Evolutionary conservation across 1,140 invertebrate genomes (phyloP).

Genomic region (Drosophila biarmipes): DNA sequence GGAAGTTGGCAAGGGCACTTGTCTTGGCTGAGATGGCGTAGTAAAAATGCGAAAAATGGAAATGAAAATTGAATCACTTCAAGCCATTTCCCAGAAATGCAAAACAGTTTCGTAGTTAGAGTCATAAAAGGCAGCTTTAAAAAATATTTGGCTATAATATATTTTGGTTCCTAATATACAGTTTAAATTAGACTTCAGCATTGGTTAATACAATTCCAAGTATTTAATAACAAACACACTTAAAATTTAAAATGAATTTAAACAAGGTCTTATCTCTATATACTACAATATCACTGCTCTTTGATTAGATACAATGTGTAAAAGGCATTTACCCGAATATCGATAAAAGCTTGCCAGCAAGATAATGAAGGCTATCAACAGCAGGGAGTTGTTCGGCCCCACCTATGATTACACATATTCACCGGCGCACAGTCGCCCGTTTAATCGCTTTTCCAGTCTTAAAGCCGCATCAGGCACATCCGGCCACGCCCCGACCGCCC

Average conservation of each 20-base stretch:
- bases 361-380: constrained; percentile 21
- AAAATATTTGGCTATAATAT: not conserved
- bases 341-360: no score
- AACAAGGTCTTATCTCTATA: no score
- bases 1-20: constrained; percentile 2
- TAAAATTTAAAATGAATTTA: no score
- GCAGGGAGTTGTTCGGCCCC: not conserved
- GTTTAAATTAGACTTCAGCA: no score
- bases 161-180: no score
- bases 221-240: no score
- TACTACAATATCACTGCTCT: no score
- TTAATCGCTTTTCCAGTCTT: constrained; percentile 22
- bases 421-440: not conserved
- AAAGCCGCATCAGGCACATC: constrained; percentile 5
- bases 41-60: constrained; percentile 28
- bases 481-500: constrained; percentile 3
- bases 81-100: constrained; percentile 25
- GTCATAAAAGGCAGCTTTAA: not conserved
- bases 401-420: constrained; percentile 14
- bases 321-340: not conserved
- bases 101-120: constrained; percentile 6
- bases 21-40: constrained; percentile 17
- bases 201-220: no score
- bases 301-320: no score
- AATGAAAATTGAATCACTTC: constrained; percentile 42